Percentiles rank a stretch among this genome's conserved stretches.
Conservation (phyloP, 1,140 invertebrate genomes). For the Ceratosolen solmsi region DNA sequence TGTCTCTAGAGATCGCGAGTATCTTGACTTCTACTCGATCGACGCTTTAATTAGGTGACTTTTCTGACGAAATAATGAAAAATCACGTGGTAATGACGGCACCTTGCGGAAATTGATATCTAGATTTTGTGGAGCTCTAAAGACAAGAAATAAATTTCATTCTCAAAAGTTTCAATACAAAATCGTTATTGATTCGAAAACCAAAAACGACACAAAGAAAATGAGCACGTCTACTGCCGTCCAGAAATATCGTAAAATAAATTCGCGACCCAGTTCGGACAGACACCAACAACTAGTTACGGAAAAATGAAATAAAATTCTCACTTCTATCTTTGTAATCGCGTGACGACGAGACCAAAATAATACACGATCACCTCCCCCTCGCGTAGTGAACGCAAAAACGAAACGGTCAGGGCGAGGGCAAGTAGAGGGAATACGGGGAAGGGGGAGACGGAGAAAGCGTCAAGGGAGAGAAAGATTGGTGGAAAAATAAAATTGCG, state of each 20-base stretch:
- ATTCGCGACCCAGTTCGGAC: conserved; percentile 6
- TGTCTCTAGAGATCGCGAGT: no score
- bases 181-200: no score
- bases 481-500: conserved; percentile 23
- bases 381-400: not conserved
- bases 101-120: no score
- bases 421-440: not conserved
- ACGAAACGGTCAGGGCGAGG: not conserved
- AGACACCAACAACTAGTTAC: not conserved
- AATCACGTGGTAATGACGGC: no score
- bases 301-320: conserved; percentile 25
- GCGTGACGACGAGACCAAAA: conserved; percentile 5
- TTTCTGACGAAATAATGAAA: no score
- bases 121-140: no score
- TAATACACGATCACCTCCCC: not conserved
- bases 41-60: no score
- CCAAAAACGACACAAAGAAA: not conserved
- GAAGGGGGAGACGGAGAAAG: not conserved
- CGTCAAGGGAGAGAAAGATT: conserved; percentile 9
- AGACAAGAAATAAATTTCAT: not conserved
- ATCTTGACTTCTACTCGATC: no score
- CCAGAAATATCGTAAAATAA: conserved; percentile 14
- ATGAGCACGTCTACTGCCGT: not conserved
- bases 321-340: conserved; percentile 3
- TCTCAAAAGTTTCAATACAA: no score